A percentile compares a stretch with the other conserved stretches of the same genome.
phyloP scores from a whole-genome alignment of 2,113 vertebrate species.

The Stercorarius parasiticus region DNA sequence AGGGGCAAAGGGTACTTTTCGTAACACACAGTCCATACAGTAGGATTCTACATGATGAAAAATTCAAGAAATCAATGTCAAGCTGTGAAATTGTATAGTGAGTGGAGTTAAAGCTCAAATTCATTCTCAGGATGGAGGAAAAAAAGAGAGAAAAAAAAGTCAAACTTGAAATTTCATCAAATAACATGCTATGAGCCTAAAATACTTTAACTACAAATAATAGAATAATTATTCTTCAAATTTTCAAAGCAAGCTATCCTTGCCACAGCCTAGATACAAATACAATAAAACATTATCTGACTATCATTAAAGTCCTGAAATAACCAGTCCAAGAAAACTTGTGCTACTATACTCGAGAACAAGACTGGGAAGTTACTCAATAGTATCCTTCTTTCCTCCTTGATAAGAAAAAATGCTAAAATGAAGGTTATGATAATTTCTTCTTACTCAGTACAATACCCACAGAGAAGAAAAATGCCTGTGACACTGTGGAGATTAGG shows the following conservation, averaged over 20 bases:
- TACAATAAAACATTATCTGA: not conserved
- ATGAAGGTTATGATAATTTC: not conserved
- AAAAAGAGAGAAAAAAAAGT: not conserved
- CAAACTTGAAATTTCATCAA: not conserved
- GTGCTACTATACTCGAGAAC: not conserved
- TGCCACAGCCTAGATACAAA: not conserved
- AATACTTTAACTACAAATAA: not conserved
- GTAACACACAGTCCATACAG: not conserved
- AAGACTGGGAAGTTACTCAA: not conserved
- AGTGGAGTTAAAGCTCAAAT: not conserved
- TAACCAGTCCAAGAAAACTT: not conserved
- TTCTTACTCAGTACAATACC: not conserved
- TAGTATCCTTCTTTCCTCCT: not conserved
- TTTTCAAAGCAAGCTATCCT: not conserved
- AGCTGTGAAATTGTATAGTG: not conserved
- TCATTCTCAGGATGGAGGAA: not conserved
- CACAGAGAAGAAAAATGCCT: not conserved
- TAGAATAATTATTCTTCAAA: not conserved
- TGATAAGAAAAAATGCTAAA: not conserved
- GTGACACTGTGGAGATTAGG: slow-evolving; percentile 23
- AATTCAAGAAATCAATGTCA: not conserved
- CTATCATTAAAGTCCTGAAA: not conserved
- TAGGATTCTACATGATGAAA: not conserved
- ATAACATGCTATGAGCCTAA: not conserved
- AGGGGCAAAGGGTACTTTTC: not conserved